Evolutionary conservation across 2,888 invertebrate species (phyloP), one percentile per base, ranked within the genome.

Genomic region (Actias luna): DNA sequence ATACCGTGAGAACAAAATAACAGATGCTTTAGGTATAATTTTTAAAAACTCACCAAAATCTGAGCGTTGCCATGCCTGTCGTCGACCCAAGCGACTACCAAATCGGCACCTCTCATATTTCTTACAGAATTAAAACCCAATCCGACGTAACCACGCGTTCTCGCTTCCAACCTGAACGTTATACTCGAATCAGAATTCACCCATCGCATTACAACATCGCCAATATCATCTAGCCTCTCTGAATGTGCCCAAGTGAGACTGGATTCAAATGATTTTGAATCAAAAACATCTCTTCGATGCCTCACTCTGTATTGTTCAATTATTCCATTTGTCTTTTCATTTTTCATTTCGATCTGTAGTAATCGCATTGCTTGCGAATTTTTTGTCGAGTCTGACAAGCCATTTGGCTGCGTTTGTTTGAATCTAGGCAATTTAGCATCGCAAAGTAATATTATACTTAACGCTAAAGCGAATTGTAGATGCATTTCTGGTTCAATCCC

Each of bases 21-120:
- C 83, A 83, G 81, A 73, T 82, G 82, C n/a, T n/a, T 73, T 71
- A 55, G 18, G 46, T 66, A 67, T 71, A 69, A 76, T 76, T 72
- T 72, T 72, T 75, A 76, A 67, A 73, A 77, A 93, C 95, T 95
- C 88, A 97, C 97, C 95, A 96, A 95, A 87, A 97, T 94, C 88
- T 96, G 95, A 75, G 96, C 96, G 89, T 87, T 89, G 73, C 89
- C 91, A 77, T 88, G 91, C 77, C 86, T 86, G 82, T 96, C 95
- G 89, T 97, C 96, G 73, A 98, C 96, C 98, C 98, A 98, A 65
- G 96, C 97, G 82, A 98, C 95, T 72, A 97, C 95, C 89, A 98
- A 95, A 93, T 98, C 98, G 65, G 97, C 95, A 58, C 96, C 96
- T 78, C 95, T 94, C 94, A 96, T 95, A 71, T 95, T 94, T 68